Evolutionary conservation across 35 echinoderm and acorn worm species (phyloP).

Genomic region (Strongylocentrotus purpuratus): DNA sequence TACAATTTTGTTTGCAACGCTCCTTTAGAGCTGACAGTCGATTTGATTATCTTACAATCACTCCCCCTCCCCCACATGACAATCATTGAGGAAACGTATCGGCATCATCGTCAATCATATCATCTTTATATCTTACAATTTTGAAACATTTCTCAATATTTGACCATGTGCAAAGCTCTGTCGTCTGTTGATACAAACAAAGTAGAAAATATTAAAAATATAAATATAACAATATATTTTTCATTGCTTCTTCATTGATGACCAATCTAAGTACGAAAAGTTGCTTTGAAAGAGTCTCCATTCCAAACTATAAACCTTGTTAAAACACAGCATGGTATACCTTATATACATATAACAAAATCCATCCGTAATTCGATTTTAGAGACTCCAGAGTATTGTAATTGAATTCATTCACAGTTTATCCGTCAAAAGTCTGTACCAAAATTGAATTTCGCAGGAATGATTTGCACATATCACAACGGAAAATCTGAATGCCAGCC

Average conservation of each 20-base stretch:
- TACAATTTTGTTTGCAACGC: too few relatives aligned
- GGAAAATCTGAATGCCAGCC: too few relatives aligned
- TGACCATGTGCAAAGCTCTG: too few relatives aligned
- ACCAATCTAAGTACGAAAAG: neutral
- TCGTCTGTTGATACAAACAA: neutral
- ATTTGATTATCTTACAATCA: neutral
- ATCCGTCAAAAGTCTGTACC: neutral
- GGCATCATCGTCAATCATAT: neutral
- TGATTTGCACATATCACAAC: neutral
- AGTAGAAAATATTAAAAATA: too few relatives aligned
- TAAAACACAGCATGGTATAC: neutral
- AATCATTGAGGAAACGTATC: neutral
- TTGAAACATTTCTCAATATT: neutral
- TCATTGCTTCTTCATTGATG: neutral
- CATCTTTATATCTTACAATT: neutral
- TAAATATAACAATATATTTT: neutral
- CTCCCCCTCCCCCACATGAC: neutral
- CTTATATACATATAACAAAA: neutral
- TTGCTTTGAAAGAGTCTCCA: neutral
- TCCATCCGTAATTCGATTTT: neutral
- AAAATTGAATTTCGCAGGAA: slow-evolving; percentile 12
- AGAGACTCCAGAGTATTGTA: slow-evolving; percentile 1
- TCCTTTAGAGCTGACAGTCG: neutral
- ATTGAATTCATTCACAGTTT: neutral
- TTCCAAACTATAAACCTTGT: neutral